Base-by-base conservation (phyloP, 2,113 vertebrate genomes). In the Gambusia holbrooki region DNA sequence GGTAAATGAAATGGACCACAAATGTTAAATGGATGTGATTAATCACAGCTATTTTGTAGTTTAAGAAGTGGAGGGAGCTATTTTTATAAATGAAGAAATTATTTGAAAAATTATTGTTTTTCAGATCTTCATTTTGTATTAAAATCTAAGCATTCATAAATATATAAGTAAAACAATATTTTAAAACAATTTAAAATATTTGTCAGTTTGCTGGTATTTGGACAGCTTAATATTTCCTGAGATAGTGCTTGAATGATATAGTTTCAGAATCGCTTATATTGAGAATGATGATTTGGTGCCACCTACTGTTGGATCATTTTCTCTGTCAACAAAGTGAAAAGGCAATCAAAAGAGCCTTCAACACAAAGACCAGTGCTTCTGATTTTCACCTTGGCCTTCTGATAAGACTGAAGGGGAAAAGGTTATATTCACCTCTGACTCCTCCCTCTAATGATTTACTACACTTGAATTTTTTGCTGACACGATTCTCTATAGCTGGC, bases 391-490 rank as follows among this genome's bases (percentile, higher is more conserved):
- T 37, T 5, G 13, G 12, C 62, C 79, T 70, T 58, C 60, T 54
- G 74, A 84, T 75, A 71, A 77, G 66, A 82, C 79, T 76, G 73
- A 77, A 86, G 71, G 79, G 77, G 69, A 67, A 77, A 80, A 80
- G 82, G 84, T 87, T 68, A 77, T 69, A 84, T 78, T 84, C 76
- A 77, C 65, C 74, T 76, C 74, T 72, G 65, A 77, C 84, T 80
- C 79, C 85, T 76, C 84, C 74, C 75, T 84, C 42, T 48, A 72
- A 66, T 88, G 92, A 93, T 94, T 94, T 93, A 91, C 73, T 81
- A 74, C 85, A 93, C 83, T 80, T 84, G 71, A 81, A 81, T 84
- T 84, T 92, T 89, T 88, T 89, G 91, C 90, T 94, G 90, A 93
- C 88, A 88, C 66, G 86, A 73, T 84, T 66, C 82, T 86, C 76